Evolutionary conservation across 2,113 vertebrate genomes (phyloP).

Genomic region (Corythornis madagascariensis): DNA sequence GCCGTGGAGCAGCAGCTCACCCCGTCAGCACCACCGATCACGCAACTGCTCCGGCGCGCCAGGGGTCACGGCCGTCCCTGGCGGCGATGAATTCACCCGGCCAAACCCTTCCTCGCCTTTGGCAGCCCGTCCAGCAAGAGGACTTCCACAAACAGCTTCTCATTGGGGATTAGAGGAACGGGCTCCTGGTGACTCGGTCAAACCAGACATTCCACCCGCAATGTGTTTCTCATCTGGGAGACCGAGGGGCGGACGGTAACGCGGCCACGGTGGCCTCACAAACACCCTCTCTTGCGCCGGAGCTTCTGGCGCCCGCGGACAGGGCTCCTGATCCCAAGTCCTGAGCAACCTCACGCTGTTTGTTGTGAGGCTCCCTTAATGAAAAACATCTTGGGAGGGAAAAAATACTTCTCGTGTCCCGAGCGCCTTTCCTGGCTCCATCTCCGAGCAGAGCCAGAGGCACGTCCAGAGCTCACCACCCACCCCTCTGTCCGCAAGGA

Average conservation of each 20-base stretch:
- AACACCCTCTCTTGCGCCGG: not conserved
- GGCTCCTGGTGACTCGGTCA: not conserved
- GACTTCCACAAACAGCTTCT: fast-evolving
- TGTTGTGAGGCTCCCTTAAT: fast-evolving
- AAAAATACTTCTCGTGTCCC: not conserved
- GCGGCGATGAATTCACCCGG: fast-evolving
- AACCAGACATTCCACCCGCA: not conserved
- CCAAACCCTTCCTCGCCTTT: fast-evolving
- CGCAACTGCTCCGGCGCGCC: fast-evolving
- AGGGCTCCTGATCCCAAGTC: fast-evolving
- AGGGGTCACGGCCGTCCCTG: fast-evolving
- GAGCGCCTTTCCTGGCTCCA: fast-evolving
- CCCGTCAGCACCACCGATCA: fast-evolving
- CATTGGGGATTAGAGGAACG: not conserved
- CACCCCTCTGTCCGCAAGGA: fast-evolving
- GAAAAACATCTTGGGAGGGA: not conserved
- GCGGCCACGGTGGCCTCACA: not conserved
- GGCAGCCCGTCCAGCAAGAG: not conserved
- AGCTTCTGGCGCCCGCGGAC: fast-evolving
- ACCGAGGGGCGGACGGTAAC: fast-evolving
- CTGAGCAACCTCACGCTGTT: fast-evolving
- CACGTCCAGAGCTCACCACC: fast-evolving
- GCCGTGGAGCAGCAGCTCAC: not conserved
- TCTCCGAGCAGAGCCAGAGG: not conserved
- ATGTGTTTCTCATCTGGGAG: not conserved